phyloP scores from a whole-genome alignment of 2,888 invertebrate species.

The Machimus rusticus region DNA sequence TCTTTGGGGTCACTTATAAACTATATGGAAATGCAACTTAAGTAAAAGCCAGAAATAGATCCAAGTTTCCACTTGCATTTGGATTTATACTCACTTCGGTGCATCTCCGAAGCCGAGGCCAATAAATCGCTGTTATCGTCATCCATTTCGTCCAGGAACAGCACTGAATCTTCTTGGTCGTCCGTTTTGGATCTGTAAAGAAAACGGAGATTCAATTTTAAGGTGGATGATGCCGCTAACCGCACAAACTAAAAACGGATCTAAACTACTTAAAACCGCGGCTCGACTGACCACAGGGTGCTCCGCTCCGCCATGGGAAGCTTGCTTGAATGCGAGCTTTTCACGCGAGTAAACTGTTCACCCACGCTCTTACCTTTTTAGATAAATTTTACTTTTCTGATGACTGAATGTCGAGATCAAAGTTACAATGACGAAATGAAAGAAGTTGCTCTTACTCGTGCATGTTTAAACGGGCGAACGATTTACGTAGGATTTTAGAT shows the following conservation, averaged over 20 bases:
- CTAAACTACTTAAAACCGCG: neutral
- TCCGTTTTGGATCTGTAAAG: constrained; percentile 18
- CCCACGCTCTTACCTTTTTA: constrained; percentile 22
- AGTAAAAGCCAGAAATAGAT: neutral
- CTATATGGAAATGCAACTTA: neutral
- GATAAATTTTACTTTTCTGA: constrained; percentile 25
- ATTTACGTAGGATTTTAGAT: neutral
- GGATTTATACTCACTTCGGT: constrained; percentile 55
- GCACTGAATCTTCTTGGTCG: neutral
- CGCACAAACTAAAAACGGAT: neutral
- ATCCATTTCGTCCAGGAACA: constrained; percentile 53
- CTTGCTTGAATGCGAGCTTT: constrained; percentile 2
- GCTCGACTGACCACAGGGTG: constrained; percentile 17
- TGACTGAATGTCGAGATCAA: constrained; percentile 20
- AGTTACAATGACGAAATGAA: constrained; percentile 10
- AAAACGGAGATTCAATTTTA: neutral
- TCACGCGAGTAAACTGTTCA: constrained; percentile 2
- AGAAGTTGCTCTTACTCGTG: neutral
- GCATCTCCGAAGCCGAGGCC: constrained; percentile 62
- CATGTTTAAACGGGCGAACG: neutral
- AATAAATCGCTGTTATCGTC: constrained; percentile 61
- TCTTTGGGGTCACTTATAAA: neutral
- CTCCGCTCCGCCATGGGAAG: neutral
- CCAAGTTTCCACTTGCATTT: neutral
- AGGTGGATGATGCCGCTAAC: neutral